Conservation (phyloP, 2,113 vertebrate species). For the Syrmaticus mikado region DNA sequence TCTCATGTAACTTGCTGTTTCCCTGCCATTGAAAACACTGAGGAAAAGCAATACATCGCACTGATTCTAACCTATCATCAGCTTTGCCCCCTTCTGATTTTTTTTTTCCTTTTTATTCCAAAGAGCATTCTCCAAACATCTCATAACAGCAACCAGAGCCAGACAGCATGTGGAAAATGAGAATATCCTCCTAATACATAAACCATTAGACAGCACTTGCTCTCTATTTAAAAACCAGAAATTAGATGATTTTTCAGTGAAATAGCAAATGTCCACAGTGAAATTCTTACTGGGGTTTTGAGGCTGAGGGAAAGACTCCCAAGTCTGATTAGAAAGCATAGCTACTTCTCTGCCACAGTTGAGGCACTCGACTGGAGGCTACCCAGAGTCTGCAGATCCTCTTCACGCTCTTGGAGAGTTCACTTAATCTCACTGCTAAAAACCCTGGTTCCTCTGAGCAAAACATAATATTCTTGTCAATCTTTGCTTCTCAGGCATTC, state of each 20-base stretch:
- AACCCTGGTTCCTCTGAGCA: background rate
- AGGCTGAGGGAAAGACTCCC: background rate
- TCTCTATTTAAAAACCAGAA: slow-evolving; percentile 29
- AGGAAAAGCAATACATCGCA: background rate
- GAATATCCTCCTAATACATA: slow-evolving; percentile 24
- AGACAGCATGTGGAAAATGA: slow-evolving; percentile 26
- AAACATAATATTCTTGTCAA: background rate
- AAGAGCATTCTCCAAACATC: background rate
- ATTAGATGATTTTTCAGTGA: slow-evolving; percentile 5
- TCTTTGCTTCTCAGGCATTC: background rate
- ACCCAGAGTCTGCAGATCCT: background rate
- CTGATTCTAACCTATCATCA: background rate
- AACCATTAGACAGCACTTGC: slow-evolving; percentile 9
- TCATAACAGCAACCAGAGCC: background rate
- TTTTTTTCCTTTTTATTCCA: background rate
- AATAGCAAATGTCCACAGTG: background rate
- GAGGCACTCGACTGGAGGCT: background rate
- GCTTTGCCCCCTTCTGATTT: background rate
- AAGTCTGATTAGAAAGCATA: background rate
- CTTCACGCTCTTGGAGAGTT: background rate
- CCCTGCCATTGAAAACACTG: background rate
- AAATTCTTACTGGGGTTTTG: background rate
- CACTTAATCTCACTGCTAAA: background rate
- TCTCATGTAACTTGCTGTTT: slow-evolving; percentile 16
- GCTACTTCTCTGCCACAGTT: background rate